Percentiles rank a stretch among this genome's conserved stretches.
These are phyloP conservation scores for Drosophila takahashii DNA, from an alignment of 1,140 invertebrate genomes.

Conservation along the genomic window DNA sequence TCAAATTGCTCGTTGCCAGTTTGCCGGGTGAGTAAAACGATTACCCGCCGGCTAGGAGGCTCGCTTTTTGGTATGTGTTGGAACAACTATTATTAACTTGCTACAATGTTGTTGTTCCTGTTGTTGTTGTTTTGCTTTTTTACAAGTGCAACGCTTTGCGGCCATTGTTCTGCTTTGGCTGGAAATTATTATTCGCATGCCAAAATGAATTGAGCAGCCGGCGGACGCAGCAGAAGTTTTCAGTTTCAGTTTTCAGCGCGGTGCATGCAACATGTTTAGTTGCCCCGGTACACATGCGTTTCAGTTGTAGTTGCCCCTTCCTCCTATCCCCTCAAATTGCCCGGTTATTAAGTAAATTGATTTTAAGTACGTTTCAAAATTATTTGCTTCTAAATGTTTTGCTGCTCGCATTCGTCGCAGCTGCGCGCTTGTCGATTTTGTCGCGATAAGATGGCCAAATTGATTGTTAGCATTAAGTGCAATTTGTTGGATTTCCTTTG, in stretches of 20 bases:
- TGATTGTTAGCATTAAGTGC: constrained; percentile 75
- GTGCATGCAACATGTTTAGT: constrained; percentile 78
- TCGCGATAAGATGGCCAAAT: constrained; percentile 54
- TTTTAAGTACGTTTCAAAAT: constrained; percentile 83
- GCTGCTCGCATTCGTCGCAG: constrained; percentile 49
- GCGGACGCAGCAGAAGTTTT: constrained; percentile 33
- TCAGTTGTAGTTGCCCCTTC: constrained; percentile 1
- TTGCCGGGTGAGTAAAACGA: constrained; percentile 80
- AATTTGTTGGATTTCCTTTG: constrained; percentile 60
- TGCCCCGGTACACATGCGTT: constrained; percentile 35
- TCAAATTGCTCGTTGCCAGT: constrained; percentile 72
- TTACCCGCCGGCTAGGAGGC: constrained; percentile 79
- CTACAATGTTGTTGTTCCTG: constrained; percentile 43
- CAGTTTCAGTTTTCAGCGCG: constrained; percentile 8
- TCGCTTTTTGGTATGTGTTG: constrained; percentile 76
- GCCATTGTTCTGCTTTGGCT: constrained; percentile 81
- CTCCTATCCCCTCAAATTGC: constrained; percentile 58
- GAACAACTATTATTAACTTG: constrained; percentile 82
- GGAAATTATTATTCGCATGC: constrained; percentile 81
- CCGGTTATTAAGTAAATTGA: constrained; percentile 84
- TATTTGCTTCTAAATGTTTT: constrained; percentile 82
- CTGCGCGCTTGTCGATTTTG: constrained; percentile 27
- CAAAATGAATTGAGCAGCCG: constrained; percentile 78
- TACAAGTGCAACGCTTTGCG: constrained; percentile 60
- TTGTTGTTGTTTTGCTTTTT: constrained; percentile 35